Evolutionary conservation across 2,113 vertebrate species (phyloP).

Genomic region (Lampris megalopsis): DNA sequence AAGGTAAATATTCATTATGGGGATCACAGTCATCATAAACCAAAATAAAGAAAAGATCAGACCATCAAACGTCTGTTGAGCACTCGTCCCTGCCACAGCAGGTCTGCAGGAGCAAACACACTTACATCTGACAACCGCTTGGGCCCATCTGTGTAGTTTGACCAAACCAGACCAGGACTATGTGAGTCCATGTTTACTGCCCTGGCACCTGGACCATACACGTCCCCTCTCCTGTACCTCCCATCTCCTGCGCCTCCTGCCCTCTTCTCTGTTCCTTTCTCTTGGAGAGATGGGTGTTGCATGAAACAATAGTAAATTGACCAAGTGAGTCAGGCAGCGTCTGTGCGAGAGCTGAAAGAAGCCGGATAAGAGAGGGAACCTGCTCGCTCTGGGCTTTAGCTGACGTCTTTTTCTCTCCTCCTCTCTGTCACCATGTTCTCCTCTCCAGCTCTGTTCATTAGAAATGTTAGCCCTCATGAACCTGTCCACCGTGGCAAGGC

Average conservation of each 20-base stretch:
- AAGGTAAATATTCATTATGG: too few relatives aligned
- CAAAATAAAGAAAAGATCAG: too few relatives aligned
- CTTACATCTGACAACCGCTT: neutral
- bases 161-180: too few relatives aligned
- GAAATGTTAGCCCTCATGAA: neutral
- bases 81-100: too few relatives aligned
- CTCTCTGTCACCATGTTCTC: neutral
- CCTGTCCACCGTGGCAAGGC: too few relatives aligned
- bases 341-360: too few relatives aligned
- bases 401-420: neutral
- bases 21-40: too few relatives aligned
- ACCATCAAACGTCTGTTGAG: too few relatives aligned
- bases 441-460: neutral
- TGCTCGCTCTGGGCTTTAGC: neutral
- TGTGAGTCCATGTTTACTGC: constrained; percentile 19
- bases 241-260: neutral
- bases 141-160: constrained; percentile 27
- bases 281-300: constrained; percentile 30
- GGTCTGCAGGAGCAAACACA: too few relatives aligned
- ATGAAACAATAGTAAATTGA: constrained; percentile 19
- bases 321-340: neutral
- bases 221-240: constrained; percentile 21
- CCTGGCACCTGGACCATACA: constrained; percentile 50
- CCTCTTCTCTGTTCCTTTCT: constrained; percentile 12
- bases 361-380: neutral